Evolutionary conservation across 2,113 vertebrate species (phyloP), one percentile per base, ranked within the genome.

Genomic region (Onychorhynchus coronatus): DNA sequence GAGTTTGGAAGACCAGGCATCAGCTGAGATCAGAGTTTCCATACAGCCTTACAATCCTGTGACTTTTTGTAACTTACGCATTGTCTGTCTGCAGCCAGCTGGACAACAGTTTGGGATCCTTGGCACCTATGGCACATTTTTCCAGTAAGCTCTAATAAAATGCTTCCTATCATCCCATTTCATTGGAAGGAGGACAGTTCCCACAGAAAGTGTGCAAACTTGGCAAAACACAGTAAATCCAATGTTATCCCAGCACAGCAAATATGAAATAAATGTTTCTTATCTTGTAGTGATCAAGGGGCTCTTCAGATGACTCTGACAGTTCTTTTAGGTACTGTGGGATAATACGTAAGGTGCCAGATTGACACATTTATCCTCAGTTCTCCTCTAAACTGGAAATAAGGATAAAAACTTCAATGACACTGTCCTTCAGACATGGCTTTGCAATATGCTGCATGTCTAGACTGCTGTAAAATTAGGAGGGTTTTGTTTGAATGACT

Each of bases 131-230:
- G 97, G 95, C 89, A 96, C 85, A 92, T 97, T 97, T 96, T 95
- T 95, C 94, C 97, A 97, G 96, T 96, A 97, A 98, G 70, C 72
- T 79, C 94, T 98, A 98, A 97, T 98, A 98, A 98, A 98, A 98
- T 72, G 49, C 89, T 98, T 98, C 98, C 97, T 97, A 91, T 94
- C 94, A 94, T 97, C 81, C 80, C 79, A 68, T 62, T 97, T 95
- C 91, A 96, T 96, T 93, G 91, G 93, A 97, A 97, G 96, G 91
- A 97, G 62, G 39, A 97, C 72, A 71, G 80, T 97, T 97, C 96
- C 91, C 95, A 95, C 91, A 98, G 97, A 98, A 98, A 98, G 93
- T 93, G 93, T 93, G 65, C 94, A 97, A 97, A 92, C 96, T 97
- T 97, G 93, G 72, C 90, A 95, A 96, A 97, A 95, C 33, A 49